Evolutionary conservation across 2,888 invertebrate species (phyloP).

Genomic region (Drosophila mayaguana): DNA sequence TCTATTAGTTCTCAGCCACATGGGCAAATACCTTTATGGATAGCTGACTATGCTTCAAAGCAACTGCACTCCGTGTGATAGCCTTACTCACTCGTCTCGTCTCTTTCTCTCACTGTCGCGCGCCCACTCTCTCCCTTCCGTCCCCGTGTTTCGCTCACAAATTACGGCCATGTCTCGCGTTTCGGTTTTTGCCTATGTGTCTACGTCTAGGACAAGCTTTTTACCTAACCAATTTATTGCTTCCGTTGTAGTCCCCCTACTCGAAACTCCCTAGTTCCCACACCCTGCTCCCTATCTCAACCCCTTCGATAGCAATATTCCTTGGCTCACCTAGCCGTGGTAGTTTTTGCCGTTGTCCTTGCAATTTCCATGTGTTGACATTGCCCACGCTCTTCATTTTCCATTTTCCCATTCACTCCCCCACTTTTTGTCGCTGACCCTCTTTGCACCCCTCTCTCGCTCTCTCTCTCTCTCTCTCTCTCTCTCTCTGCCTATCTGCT

Average conservation of each 20-base stretch:
- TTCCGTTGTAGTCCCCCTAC: conserved; percentile 50
- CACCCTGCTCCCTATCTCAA: not conserved
- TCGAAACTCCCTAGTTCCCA: not conserved
- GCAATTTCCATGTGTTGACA: conserved; percentile 77
- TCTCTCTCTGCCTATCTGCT: conserved; percentile 28
- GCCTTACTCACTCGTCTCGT: not conserved
- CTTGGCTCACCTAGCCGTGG: conserved; percentile 17
- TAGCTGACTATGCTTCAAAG: conserved; percentile 41
- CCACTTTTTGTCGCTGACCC: conserved; percentile 50
- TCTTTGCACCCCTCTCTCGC: not conserved
- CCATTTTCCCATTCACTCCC: conserved; percentile 37
- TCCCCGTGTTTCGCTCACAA: conserved; percentile 17
- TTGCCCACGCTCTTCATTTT: conserved; percentile 49
- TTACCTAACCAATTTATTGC: conserved; percentile 78
- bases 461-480: too few species aligned
- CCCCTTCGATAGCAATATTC: conserved; percentile 4
- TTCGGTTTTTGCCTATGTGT: conserved; percentile 58
- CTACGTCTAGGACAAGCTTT: conserved; percentile 75
- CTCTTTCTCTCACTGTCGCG: not conserved
- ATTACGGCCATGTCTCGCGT: conserved; percentile 69
- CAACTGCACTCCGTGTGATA: conserved; percentile 29
- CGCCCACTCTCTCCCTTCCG: too few species aligned
- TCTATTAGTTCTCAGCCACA: conserved; percentile 60
- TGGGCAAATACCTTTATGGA: conserved; percentile 49
- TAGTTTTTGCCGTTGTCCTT: conserved; percentile 69